A percentile compares a stretch with the other conserved stretches of the same genome.
Conservation (phyloP, 2,888 invertebrate genomes). For the Zygogramma bicolorata region DNA sequence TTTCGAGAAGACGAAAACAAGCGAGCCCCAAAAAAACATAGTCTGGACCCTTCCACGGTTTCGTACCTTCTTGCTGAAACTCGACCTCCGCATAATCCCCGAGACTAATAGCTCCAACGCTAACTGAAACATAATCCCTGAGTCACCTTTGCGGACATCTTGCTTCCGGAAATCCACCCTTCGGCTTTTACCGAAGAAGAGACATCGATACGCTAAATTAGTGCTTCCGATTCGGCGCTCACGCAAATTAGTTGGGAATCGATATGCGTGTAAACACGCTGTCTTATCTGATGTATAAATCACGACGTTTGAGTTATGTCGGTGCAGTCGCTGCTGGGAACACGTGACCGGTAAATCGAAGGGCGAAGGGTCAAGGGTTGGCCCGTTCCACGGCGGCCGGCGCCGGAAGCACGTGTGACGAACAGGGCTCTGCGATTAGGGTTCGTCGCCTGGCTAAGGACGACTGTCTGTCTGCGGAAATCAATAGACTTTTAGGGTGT, state of each 20-base stretch:
- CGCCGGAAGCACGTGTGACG: not conserved
- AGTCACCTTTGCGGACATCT: not conserved
- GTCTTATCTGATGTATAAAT: constrained; percentile 40
- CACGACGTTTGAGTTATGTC: constrained; percentile 31
- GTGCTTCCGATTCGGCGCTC: constrained; percentile 34
- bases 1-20: no score
- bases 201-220: constrained; percentile 39
- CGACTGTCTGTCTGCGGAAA: not conserved
- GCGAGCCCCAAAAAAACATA: no score
- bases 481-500: constrained; percentile 3
- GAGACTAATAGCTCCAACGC: no score
- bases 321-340: constrained; percentile 26
- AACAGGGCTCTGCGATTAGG: not conserved
- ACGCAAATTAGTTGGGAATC: constrained; percentile 40
- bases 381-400: not conserved
- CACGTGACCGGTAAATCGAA: constrained; percentile 37
- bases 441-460: not conserved
- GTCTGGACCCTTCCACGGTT: no score
- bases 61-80: no score
- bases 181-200: constrained; percentile 12
- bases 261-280: constrained; percentile 34
- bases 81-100: no score
- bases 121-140: not conserved
- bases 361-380: constrained; percentile 13
- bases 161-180: not conserved